phyloP scores from a whole-genome alignment of 2,888 invertebrate genomes.

The Dimorphilus gyrociliatus region DNA sequence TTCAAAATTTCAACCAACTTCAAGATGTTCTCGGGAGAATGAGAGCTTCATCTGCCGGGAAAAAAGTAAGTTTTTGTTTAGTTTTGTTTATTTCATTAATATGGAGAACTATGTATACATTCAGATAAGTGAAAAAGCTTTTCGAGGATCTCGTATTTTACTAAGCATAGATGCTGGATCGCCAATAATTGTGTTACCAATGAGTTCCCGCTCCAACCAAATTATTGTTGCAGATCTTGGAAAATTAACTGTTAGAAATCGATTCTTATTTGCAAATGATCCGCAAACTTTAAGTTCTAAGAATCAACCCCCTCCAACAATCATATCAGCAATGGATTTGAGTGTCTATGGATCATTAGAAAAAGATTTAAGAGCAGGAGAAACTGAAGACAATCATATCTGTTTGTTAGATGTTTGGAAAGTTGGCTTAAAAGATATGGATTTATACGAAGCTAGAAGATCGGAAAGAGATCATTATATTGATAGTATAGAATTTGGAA shows the following conservation, averaged over 20 bases:
- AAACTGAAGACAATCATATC: constrained; percentile 10
- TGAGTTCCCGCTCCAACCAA: constrained; percentile 58
- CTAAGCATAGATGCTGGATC: constrained; percentile 53
- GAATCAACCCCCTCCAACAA: too few relatives aligned
- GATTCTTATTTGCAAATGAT: too few relatives aligned
- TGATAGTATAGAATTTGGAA: constrained; percentile 9
- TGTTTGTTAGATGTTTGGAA: constrained; percentile 57
- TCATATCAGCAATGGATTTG: constrained; percentile 20
- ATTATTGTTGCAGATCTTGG: constrained; percentile 66
- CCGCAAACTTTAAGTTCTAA: too few relatives aligned
- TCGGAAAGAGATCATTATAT: constrained; percentile 15
- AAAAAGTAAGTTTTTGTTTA: constrained; percentile 18
- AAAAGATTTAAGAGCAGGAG: constrained; percentile 16
- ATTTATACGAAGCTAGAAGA: constrained; percentile 51
- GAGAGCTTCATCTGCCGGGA: constrained; percentile 48
- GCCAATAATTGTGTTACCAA: constrained; percentile 70
- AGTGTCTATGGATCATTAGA: constrained; percentile 31
- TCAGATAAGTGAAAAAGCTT: constrained; percentile 27
- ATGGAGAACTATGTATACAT: constrained; percentile 4
- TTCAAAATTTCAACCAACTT: constrained; percentile 56
- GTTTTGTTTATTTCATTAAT: constrained; percentile 6
- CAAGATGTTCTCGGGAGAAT: constrained; percentile 56
- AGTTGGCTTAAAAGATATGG: constrained; percentile 57
- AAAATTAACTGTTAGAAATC: too few relatives aligned
- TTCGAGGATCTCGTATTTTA: constrained; percentile 42